A percentile compares a stretch with the other conserved stretches of the same genome.
phyloP scores from a whole-genome alignment of 2,113 vertebrate species.

The Erpornis zantholeuca region DNA sequence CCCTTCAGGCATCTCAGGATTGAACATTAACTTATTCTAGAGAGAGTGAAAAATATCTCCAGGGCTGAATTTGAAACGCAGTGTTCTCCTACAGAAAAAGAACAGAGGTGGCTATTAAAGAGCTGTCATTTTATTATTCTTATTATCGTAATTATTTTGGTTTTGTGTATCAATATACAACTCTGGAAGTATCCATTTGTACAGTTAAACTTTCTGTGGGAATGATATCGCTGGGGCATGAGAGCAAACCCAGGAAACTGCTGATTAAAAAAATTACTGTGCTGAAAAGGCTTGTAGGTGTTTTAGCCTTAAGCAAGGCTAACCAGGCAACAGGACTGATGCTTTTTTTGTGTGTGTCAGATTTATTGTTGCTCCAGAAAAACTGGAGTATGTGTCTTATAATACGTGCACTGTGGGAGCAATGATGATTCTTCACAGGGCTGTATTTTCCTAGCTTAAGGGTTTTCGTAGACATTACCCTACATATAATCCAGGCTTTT shows the following conservation, averaged over 20 bases:
- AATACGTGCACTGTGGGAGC: not conserved
- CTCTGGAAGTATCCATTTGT: not conserved
- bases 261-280: not conserved
- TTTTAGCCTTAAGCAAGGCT: not conserved
- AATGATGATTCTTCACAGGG: not conserved
- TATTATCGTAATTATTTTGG: not conserved
- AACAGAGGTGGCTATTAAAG: not conserved
- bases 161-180: not conserved
- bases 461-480: slow-evolving; percentile 22
- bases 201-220: not conserved
- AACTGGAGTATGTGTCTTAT: not conserved
- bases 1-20: not conserved
- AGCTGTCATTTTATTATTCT: not conserved
- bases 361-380: slow-evolving; percentile 6
- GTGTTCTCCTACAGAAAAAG: not conserved
- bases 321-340: not conserved
- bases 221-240: not conserved
- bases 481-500: not conserved
- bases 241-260: not conserved
- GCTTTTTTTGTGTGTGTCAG: not conserved
- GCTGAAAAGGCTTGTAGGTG: not conserved
- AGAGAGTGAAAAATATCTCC: not conserved
- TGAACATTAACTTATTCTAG: not conserved
- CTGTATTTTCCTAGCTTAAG: slow-evolving; percentile 12
- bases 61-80: not conserved